Base-by-base conservation (phyloP, 2,888 invertebrate genomes). In the Leptothorax acervorum region DNA sequence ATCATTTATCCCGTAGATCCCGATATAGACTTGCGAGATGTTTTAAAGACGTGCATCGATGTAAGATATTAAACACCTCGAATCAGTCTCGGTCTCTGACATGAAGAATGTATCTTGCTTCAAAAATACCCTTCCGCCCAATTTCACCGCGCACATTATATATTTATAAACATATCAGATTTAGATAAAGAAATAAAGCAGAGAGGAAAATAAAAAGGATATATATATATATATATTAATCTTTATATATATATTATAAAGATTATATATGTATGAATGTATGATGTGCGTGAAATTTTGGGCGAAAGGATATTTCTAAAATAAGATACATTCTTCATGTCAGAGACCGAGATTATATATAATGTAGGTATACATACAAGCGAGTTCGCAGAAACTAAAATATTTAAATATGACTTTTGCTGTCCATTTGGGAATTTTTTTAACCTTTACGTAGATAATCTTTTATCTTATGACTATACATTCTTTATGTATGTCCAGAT, bases 1-100 rank as follows among this genome's bases (percentile, higher is more conserved):
- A 18, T 53, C 70, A 42, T 74, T 74, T 35, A 63, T 75, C 23
- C n/a, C n/a, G 9, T 42, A 48, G 45, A 74, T 74, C 62, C n/a
- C 75, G 35, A 63, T 48, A 48, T 75, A 48, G 28, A 78, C 28
- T 68, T 68, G 51, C 42, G 1, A 51, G 15, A 23, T 63, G 60
- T 62, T 62, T 60, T 48, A 75, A 62, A 28, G 31, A 60, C 18
- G 18, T 15, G 3, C 74, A 74, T 60, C 31, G 60, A 60, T 23
- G n/a, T n/a, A 31, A 45, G 23, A 39, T 55, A 45, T 39, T 35
- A 48, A 45, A 74, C 74, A 5, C 15, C 9, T 23, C 18, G 35
- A 65, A 18, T 18, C 15, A 39, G 35, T 35, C 15, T 48, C 35
- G 15, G 35, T 75, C 15, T 73, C 55, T n/a, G 12, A 45, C 4